A percentile compares a stretch with the other conserved stretches of the same genome.
phyloP scores from a whole-genome alignment of 2,797 vertebrate species.

The Poeciliopsis paucimaculata region DNA sequence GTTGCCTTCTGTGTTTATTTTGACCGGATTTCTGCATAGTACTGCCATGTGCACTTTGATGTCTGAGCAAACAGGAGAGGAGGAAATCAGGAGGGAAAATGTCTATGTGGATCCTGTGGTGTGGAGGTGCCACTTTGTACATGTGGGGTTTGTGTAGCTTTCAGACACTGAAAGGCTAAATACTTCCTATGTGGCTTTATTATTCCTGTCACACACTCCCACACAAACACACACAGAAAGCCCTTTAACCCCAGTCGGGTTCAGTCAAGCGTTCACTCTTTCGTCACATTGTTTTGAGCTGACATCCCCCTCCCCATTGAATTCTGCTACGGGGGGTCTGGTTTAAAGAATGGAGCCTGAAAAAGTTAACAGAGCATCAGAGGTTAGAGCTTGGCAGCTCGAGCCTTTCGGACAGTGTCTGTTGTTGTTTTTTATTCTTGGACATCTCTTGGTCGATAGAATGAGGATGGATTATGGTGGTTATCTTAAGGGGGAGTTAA shows the following conservation, averaged over 20 bases:
- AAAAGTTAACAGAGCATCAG: conserved; percentile 40
- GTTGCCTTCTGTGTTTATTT: conserved; percentile 36
- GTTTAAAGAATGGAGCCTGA: conserved; percentile 29
- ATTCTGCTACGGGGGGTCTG: conserved; percentile 43
- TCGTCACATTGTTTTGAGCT: conserved; percentile 76
- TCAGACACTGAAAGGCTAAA: conserved; percentile 60
- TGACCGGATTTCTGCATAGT: conserved; percentile 17
- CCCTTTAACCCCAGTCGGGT: conserved; percentile 52
- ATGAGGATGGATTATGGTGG: conserved; percentile 73
- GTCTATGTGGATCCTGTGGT: not conserved
- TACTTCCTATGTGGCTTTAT: conserved; percentile 55
- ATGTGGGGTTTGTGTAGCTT: conserved; percentile 28
- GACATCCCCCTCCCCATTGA: conserved; percentile 60
- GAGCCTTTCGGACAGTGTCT: conserved; percentile 33
- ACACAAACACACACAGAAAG: conserved; percentile 53
- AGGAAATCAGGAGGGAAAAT: not conserved
- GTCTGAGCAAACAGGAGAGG: conserved; percentile 20
- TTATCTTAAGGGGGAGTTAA: conserved; percentile 72
- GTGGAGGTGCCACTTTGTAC: conserved; percentile 29
- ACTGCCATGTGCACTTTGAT: conserved; percentile 15
- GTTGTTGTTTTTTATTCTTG: conserved; percentile 60
- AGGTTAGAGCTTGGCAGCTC: conserved; percentile 28
- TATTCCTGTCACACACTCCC: conserved; percentile 64
- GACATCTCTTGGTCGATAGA: conserved; percentile 56
- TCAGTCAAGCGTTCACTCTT: conserved; percentile 61